These are phyloP conservation scores for Lagorchestes hirsutus DNA, from an alignment of 2,797 vertebrate genomes.

Conservation along the genomic window DNA sequence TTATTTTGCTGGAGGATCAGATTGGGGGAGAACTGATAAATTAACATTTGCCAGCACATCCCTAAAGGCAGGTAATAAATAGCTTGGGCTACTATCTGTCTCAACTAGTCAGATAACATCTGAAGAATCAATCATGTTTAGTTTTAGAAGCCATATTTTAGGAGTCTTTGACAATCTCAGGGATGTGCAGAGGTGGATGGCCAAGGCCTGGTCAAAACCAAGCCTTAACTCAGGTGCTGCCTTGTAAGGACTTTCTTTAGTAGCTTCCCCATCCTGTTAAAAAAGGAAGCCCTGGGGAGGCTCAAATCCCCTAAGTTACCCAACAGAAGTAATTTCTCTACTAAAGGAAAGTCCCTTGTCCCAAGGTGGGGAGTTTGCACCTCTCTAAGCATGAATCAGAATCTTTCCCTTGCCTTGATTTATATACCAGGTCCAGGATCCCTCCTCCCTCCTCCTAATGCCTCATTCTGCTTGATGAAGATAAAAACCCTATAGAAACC, in stretches of 20 bases:
- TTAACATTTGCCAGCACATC: not conserved
- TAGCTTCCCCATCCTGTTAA: not conserved
- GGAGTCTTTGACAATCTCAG: not conserved
- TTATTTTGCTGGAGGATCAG: not conserved
- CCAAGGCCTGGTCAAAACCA: not conserved
- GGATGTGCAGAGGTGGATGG: not conserved
- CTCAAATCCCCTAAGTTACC: not conserved
- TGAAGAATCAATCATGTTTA: not conserved
- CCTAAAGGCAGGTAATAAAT: not conserved
- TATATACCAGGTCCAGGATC: not conserved
- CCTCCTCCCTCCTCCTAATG: not conserved
- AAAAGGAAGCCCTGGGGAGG: not conserved
- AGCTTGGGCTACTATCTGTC: not conserved
- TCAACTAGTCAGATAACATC: not conserved
- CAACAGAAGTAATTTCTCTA: not conserved
- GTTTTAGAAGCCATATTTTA: not conserved
- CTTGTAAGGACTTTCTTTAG: not conserved
- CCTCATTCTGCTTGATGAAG: not conserved
- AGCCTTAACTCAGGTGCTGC: not conserved
- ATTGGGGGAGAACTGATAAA: not conserved
- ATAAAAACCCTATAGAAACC: not conserved
- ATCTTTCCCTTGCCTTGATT: not conserved
- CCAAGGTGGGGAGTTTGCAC: not conserved
- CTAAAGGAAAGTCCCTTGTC: not conserved
- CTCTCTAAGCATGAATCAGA: not conserved